Conservation (phyloP, 2,797 vertebrate genomes). For the Phrynocephalus forsythii region DNA sequence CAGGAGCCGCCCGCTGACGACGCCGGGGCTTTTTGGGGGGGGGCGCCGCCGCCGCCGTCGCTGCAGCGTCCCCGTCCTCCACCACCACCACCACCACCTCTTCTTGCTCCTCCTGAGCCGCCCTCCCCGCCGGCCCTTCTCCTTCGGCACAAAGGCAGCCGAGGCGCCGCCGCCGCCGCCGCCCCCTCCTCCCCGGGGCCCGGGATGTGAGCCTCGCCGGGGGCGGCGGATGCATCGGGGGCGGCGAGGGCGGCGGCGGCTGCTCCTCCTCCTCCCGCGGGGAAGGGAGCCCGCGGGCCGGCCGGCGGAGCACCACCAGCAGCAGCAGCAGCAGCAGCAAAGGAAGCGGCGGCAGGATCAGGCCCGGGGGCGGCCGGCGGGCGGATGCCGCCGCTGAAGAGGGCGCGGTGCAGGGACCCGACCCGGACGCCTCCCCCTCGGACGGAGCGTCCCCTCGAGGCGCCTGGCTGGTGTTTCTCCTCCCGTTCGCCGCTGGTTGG, state of each 20-base stretch:
- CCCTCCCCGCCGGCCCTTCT: no score
- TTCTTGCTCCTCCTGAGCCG: no score
- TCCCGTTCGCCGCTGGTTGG: neutral
- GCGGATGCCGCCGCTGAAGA: neutral
- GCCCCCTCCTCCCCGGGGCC: no score
- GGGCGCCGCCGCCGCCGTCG: neutral
- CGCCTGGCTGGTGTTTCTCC: neutral
- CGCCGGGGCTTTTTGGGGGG: neutral
- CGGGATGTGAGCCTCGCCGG: no score
- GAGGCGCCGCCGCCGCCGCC: no score
- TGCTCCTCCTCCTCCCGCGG: neutral
- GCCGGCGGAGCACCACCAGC: neutral
- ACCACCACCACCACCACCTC: no score
- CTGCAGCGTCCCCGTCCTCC: neutral
- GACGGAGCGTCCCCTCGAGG: neutral
- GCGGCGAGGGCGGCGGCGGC: neutral
- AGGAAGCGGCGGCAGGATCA: no score
- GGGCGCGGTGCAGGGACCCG: neutral
- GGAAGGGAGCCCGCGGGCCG: neutral
- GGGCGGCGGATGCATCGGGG: no score
- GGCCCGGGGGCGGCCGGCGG: neutral
- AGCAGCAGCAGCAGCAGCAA: neutral
- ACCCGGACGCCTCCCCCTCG: no score
- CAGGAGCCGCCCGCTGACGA: no score
- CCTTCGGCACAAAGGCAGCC: no score